Evolutionary conservation across 1,140 invertebrate genomes (phyloP).

Genomic region (Rhagoletis zephyria): DNA sequence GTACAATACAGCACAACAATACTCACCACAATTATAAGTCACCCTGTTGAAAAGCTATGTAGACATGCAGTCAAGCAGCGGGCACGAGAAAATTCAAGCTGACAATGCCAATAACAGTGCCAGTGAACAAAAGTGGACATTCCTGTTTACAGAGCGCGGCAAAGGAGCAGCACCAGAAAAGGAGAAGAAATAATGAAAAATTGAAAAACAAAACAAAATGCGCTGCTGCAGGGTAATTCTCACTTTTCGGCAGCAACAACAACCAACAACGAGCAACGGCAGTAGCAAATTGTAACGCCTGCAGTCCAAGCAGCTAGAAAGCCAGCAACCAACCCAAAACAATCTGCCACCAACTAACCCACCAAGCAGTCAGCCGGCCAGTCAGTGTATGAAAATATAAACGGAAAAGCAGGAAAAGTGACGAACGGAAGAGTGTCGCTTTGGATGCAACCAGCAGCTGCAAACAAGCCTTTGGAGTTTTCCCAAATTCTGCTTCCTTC

Average conservation of each 20-base stretch:
- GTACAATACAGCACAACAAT: neutral
- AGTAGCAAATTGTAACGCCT: neutral
- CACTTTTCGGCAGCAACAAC: conserved; percentile 50
- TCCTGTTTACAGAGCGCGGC: conserved; percentile 23
- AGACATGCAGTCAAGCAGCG: conserved; percentile 42
- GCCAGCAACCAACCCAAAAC: neutral
- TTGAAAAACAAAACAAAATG: neutral
- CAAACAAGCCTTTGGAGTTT: conserved; percentile 21
- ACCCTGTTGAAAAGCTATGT: neutral
- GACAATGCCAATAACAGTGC: conserved; percentile 36
- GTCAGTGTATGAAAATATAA: neutral
- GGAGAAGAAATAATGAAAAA: neutral
- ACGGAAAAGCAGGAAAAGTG: conserved; percentile 49
- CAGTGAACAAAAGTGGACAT: conserved; percentile 46
- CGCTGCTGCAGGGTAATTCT: conserved; percentile 52
- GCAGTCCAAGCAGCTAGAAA: conserved; percentile 19
- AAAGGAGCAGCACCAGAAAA: neutral
- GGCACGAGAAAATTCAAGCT: neutral
- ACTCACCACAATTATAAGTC: neutral
- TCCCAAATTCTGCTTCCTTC: conserved; percentile 8
- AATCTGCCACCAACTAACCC: neutral
- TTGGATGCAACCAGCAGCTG: neutral
- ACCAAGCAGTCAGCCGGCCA: neutral
- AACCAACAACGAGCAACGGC: neutral
- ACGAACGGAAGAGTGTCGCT: neutral